Evolutionary conservation across 2,113 vertebrate genomes (phyloP).

Genomic region (Reinhardtius hippoglossoides): DNA sequence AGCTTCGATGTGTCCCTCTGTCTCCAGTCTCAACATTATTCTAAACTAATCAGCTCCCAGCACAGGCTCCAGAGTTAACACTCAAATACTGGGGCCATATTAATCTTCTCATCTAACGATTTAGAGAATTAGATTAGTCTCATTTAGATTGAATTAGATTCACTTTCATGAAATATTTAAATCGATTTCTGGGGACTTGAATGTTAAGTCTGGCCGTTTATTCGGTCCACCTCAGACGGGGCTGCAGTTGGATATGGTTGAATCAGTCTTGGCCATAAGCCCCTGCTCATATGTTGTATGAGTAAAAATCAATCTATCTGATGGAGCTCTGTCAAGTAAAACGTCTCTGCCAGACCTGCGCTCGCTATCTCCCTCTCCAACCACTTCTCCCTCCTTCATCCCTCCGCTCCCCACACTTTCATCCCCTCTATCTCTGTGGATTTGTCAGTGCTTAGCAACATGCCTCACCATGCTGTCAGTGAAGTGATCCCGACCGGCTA

Average conservation of each 20-base stretch:
- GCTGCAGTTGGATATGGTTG: slow-evolving; percentile 6
- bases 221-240: neutral
- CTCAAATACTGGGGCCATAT: neutral
- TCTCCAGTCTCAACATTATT: neutral
- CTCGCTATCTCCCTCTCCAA: slow-evolving; percentile 1
- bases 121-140: neutral
- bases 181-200: neutral
- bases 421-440: slow-evolving; percentile 39
- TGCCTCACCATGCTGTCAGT: slow-evolving; percentile 23
- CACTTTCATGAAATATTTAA: neutral
- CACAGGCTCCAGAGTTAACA: neutral
- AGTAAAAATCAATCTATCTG: slow-evolving; percentile 31
- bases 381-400: neutral
- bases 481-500: slow-evolving; percentile 18
- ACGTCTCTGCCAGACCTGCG: neutral
- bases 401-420: slow-evolving; percentile 10
- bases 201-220: neutral
- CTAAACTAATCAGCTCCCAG: neutral
- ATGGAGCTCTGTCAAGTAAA: slow-evolving; percentile 33
- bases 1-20: too few species aligned
- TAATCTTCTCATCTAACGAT: neutral
- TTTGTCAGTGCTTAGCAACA: slow-evolving; percentile 50
- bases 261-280: neutral
- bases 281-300: slow-evolving; percentile 2
- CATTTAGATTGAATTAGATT: neutral